Evolutionary conservation across 2,113 vertebrate species (phyloP), one percentile per base, ranked within the genome.

Genomic region (Neopipo cinnamomea): DNA sequence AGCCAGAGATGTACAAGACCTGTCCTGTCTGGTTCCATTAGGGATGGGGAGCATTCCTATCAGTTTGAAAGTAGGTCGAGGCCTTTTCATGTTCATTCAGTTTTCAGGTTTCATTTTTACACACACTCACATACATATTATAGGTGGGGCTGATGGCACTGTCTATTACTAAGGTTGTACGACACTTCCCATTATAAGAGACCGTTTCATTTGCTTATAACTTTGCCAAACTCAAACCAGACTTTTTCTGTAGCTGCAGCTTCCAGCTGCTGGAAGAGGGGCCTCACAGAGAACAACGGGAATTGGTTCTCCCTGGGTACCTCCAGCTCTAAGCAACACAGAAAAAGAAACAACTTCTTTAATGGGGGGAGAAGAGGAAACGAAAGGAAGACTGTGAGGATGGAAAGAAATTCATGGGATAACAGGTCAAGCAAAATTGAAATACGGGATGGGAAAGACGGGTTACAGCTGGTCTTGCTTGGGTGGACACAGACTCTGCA

Each of bases 71-170:
- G 92, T 86, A 94, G 95, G 95, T 94, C 56, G 46, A 87, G 95
- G 85, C 92, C 94, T 95, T 96, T 95, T 96, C 93, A 89, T 86
- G 92, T 95, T 97, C 95, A 56, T 90, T 96, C 95, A 74, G 62
- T 88, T 96, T 93, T 95, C 96, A 89, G 89, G 81, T 82, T 93
- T 93, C 95, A 88, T 93, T 94, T 95, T 93, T 67, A 81, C 74
- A 91, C 63, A 41, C 7, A 5, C 3, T 1, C 79, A 87, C 4
- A 8, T 46, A 58, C 73, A 44, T 41, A 88, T 67, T 88, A 61
- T 86, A 95, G 88, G 92, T 74, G 79, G 92, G 83, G 91, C 83
- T 93, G 93, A 86, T 70, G 89, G 88, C 76, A 84, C 65, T 58
- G 55, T 27, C 85, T 83, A 21, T 96, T 94, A 86, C 74, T 94